These are phyloP conservation scores for Drosophila lacicola DNA, from an alignment of 2,888 invertebrate species.

Conservation along the genomic window DNA sequence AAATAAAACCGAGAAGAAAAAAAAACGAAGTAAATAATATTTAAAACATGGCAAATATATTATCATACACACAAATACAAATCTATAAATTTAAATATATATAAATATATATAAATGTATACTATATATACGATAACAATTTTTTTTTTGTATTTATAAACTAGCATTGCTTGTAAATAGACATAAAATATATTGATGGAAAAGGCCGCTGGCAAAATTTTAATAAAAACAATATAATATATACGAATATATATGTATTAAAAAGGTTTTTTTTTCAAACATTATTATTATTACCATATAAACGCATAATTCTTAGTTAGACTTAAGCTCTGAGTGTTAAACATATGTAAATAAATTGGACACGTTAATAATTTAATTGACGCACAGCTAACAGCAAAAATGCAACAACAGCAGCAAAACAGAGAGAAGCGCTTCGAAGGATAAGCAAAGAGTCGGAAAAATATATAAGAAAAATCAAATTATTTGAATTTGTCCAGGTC, in stretches of 20 bases:
- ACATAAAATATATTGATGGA: conserved; percentile 52
- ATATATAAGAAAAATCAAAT: conserved; percentile 9
- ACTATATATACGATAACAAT: conserved; percentile 17
- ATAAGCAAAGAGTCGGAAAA: conserved; percentile 4
- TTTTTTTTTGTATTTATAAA: conserved; percentile 64
- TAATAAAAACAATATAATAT: conserved; percentile 47
- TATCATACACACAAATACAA: conserved; percentile 41
- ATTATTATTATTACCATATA: conserved; percentile 29
- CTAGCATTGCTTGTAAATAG: conserved; percentile 75
- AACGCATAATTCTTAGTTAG: conserved; percentile 40
- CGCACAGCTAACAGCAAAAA: conserved; percentile 44
- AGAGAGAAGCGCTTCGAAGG: conserved; percentile 2
- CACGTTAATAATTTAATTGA: conserved; percentile 67
- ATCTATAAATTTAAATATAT: conserved; percentile 25
- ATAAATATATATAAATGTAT: conserved; percentile 9
- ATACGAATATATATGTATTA: conserved; percentile 23
- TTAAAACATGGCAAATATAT: conserved; percentile 30
- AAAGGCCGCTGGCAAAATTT: conserved; percentile 50
- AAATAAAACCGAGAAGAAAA: conserved; percentile 3
- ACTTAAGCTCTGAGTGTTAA: conserved; percentile 76
- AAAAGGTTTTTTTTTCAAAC: conserved; percentile 47
- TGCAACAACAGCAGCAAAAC: conserved; percentile 15
- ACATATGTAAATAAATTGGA: conserved; percentile 63
- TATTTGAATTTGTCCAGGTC: conserved; percentile 31
- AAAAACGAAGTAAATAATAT: neutral